Evolutionary conservation across 2,797 vertebrate genomes (phyloP).

Genomic region (Mus spretus): DNA sequence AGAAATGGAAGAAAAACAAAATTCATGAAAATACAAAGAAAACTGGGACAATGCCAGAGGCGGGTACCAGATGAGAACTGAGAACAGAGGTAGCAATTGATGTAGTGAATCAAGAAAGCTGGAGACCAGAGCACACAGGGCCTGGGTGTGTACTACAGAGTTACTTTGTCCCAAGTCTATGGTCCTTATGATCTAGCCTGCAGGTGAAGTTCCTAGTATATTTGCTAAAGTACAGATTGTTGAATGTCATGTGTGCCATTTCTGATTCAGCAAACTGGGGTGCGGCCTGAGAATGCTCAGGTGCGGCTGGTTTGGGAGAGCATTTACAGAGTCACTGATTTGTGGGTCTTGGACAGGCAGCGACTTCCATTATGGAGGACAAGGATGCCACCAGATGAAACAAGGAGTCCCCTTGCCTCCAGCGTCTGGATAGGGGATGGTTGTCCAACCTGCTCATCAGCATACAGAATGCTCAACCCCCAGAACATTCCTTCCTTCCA

Average conservation of each 20-base stretch:
- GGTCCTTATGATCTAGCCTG: not conserved
- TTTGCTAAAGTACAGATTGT: not conserved
- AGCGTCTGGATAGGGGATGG: not conserved
- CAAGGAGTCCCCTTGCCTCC: not conserved
- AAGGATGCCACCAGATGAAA: not conserved
- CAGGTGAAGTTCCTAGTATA: not conserved
- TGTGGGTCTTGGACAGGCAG: not conserved
- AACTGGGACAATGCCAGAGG: not conserved
- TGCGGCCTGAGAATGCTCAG: not conserved
- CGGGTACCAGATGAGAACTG: not conserved
- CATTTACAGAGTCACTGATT: not conserved
- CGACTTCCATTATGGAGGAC: not conserved
- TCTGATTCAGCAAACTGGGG: not conserved
- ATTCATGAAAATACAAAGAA: not conserved
- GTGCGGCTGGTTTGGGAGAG: not conserved
- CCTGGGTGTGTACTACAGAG: too few species aligned
- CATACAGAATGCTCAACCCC: not conserved
- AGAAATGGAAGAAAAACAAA: not conserved
- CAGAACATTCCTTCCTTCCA: not conserved
- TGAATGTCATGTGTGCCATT: not conserved
- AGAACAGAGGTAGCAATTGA: not conserved
- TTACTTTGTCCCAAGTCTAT: not conserved
- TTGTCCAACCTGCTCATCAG: not conserved
- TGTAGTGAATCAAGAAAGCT: not conserved
- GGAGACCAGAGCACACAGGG: fast-evolving